Evolutionary conservation across 2,113 vertebrate species (phyloP).

Genomic region (Thymallus thymallus): DNA sequence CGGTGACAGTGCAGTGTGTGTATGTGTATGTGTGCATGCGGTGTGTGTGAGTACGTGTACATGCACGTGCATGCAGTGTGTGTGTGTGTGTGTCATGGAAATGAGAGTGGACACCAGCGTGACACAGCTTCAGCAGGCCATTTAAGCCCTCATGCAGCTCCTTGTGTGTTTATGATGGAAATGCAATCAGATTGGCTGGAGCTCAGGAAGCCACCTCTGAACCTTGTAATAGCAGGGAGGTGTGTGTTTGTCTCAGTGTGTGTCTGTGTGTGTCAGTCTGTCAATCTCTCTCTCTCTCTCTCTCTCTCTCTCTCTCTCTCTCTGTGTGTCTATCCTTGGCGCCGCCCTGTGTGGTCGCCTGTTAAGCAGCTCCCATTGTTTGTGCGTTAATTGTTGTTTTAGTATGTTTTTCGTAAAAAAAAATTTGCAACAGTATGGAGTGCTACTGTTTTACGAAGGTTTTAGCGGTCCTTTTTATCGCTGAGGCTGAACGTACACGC

Average conservation of each 20-base stretch:
- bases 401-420: too few relatives aligned
- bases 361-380: too few relatives aligned
- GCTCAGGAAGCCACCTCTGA: slow-evolving; percentile 54
- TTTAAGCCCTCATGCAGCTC: slow-evolving; percentile 30
- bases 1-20: slow-evolving; percentile 29
- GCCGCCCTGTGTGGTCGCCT: too few relatives aligned
- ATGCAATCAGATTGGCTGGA: slow-evolving; percentile 40
- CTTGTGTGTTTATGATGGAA: slow-evolving; percentile 53
- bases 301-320: not conserved
- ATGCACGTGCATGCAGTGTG: too few relatives aligned
- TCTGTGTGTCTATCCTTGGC: too few relatives aligned
- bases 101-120: slow-evolving; percentile 50
- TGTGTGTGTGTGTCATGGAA: slow-evolving; percentile 35
- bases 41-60: too few relatives aligned
- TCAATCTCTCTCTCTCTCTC: not conserved
- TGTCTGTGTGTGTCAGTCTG: slow-evolving; percentile 21
- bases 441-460: too few relatives aligned
- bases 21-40: too few relatives aligned
- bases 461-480: too few relatives aligned
- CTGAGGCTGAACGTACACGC: too few relatives aligned
- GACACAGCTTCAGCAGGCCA: slow-evolving; percentile 47
- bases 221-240: slow-evolving; percentile 15
- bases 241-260: slow-evolving; percentile 15
- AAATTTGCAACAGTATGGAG: too few relatives aligned
- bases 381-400: too few relatives aligned